Evolutionary conservation across 2,797 vertebrate species (phyloP).

Genomic region (Hydrocynus forskahlii): DNA sequence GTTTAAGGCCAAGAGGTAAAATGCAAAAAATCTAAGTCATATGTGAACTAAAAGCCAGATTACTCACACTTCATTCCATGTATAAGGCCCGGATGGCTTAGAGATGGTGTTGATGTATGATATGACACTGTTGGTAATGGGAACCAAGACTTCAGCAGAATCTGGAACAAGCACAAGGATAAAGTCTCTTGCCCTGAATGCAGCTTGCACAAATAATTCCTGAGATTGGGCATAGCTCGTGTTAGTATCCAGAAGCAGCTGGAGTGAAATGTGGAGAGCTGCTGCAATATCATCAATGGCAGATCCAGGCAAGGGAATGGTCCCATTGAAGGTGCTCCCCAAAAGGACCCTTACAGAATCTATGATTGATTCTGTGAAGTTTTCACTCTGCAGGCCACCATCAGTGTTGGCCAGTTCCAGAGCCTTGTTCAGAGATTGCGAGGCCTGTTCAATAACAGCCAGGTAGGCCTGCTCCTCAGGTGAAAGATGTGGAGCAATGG

Average conservation of each 20-base stretch:
- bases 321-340: constrained; percentile 37
- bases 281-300: constrained; percentile 60
- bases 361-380: constrained; percentile 62
- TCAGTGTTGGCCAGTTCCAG: constrained; percentile 62
- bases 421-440: constrained; percentile 63
- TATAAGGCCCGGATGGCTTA: constrained; percentile 55
- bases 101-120: constrained; percentile 68
- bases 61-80: constrained; percentile 76
- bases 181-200: constrained; percentile 57
- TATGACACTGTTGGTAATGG: constrained; percentile 53
- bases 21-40: not conserved
- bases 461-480: constrained; percentile 61
- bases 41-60: not conserved
- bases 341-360: constrained; percentile 57
- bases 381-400: constrained; percentile 66
- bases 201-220: constrained; percentile 62
- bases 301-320: constrained; percentile 17
- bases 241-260: constrained; percentile 61
- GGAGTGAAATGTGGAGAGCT: constrained; percentile 60
- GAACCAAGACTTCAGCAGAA: constrained; percentile 56
- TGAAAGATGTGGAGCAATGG: constrained; percentile 52
- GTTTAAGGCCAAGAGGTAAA: not conserved
- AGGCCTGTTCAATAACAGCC: constrained; percentile 59
- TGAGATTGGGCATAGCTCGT: constrained; percentile 59
- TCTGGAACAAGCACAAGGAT: constrained; percentile 57